Evolutionary conservation across 2,888 invertebrate species (phyloP).

Genomic region (Escarpia spicata): DNA sequence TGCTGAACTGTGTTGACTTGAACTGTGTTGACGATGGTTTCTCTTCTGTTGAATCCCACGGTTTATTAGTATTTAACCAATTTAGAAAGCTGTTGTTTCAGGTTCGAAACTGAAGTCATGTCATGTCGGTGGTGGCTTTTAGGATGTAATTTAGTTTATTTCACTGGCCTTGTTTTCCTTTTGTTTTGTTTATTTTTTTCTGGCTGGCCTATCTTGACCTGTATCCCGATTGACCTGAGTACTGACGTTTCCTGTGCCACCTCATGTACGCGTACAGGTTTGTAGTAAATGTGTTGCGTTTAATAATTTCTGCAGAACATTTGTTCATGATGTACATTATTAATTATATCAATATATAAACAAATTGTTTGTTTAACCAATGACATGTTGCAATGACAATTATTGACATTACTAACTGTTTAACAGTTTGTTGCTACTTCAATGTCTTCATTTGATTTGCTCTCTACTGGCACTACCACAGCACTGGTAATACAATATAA

Average conservation of each 20-base stretch:
- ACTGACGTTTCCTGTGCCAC: neutral
- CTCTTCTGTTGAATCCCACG: neutral
- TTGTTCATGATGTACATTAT: neutral
- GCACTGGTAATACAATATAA: too few relatives aligned
- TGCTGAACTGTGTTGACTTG: neutral
- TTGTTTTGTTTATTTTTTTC: neutral
- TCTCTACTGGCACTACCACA: too few relatives aligned
- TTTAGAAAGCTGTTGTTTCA: neutral
- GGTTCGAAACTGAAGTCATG: neutral
- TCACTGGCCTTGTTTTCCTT: neutral
- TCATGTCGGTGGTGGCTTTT: neutral
- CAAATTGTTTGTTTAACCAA: too few relatives aligned
- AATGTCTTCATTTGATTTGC: too few relatives aligned
- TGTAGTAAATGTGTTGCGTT: neutral
- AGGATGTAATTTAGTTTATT: neutral
- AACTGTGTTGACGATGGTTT: slow-evolving; percentile 3
- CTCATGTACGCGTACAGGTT: neutral
- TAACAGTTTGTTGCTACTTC: too few relatives aligned
- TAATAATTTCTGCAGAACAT: neutral
- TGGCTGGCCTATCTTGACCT: neutral
- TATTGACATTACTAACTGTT: too few relatives aligned
- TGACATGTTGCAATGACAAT: too few relatives aligned
- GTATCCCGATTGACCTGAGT: neutral
- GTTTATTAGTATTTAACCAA: neutral
- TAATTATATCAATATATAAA: too few relatives aligned